Evolutionary conservation across 1,140 invertebrate genomes (phyloP), one percentile per base, ranked within the genome.

Genomic region (Sarcophaga bullata): DNA sequence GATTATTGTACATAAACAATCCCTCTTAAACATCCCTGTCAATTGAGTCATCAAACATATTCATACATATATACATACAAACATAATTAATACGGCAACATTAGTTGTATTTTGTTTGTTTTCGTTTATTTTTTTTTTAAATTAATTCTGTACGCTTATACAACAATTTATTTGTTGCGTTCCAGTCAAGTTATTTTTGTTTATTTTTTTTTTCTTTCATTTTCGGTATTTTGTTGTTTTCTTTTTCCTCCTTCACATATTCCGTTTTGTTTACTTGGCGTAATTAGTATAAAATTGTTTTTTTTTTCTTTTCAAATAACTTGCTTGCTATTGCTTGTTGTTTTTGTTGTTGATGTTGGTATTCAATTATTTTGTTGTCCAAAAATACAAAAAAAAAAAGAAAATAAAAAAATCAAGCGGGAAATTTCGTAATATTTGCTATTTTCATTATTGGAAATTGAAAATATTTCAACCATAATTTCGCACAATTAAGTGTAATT

Each of bases 121-220:
- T 37, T 37, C 25, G 25, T 58, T n/a, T 58, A 15, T 13, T n/a
- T 15, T 58, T 58, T 58, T 58, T 58, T 58, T 3, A 8, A 15
- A 54, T 54, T 54, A 13, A n/a, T 58, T 13, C n/a, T 58, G 3
- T 58, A 15, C 54, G 15, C n/a, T 6, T n/a, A 58, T 58, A n/a
- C 54, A 58, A 58, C 54, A 58, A 58, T n/a, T 58, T 58, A 58
- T 58, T 58, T 58, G 54, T 58, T 58, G 54, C 54, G 54, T 58
- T 58, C 54, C 54, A 58, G 54, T 58, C 54, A 58, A 58, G 13
- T 58, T 58, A 58, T 6, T 58, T 58, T n/a, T n/a, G n/a, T n/a
- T n/a, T 58, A 13, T 58, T 58, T 58, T 15, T 8, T n/a, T 58
- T 58, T 58, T 58, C 25, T 2, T n/a, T 58, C 54, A 58, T 58